Evolutionary conservation across 1,140 invertebrate species (phyloP), one percentile per base, ranked within the genome.

Genomic region (Brachionus rotundiformis): DNA sequence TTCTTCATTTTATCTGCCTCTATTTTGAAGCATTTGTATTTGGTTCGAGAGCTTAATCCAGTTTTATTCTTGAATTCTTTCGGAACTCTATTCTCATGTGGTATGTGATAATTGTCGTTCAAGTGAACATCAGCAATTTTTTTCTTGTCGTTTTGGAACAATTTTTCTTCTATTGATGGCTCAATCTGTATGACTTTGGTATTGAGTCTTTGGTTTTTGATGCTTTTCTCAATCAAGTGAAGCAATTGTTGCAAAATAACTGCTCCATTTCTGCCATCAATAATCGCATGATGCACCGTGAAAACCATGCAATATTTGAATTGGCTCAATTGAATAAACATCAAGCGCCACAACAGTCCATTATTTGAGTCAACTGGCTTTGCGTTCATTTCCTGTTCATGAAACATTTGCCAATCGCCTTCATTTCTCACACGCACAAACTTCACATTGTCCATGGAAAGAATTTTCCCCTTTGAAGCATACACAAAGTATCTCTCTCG

Each of bases 231-330:
- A 33, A 68, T 68, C 27, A 68, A 19, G 31, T 68, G 6, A 29
- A 68, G 36, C 13, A 68, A 36, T 68, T 68, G 63, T 19, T 68
- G 63, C 63, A 68, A 68, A 68, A 68, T 19, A 68, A 68, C 63
- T 6, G 63, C 16, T 3, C 16, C 63, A 36, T 68, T 68, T 68
- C 63, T 11, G 7, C 63, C 63, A 68, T 68, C 63, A 68, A 68
- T 36, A 19, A 68, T 68, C 36, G 63, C 27, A 36, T 68, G 63
- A 10, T 68, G 63, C 29, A 68, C 33, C n/a, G 63, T 68, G n/a
- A 68, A 68, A 2, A 68, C 8, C 13, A 68, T 68, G 31, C 63
- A 68, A 36, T 68, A 68, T 68, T 68, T 68, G 29, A 5, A 16
- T 36, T 19, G 2, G 36, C 31, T 68, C 16, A 68, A 16, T 68